Conservation (phyloP, 2,113 vertebrate species). For the Tenebrosternarchus preto region DNA sequence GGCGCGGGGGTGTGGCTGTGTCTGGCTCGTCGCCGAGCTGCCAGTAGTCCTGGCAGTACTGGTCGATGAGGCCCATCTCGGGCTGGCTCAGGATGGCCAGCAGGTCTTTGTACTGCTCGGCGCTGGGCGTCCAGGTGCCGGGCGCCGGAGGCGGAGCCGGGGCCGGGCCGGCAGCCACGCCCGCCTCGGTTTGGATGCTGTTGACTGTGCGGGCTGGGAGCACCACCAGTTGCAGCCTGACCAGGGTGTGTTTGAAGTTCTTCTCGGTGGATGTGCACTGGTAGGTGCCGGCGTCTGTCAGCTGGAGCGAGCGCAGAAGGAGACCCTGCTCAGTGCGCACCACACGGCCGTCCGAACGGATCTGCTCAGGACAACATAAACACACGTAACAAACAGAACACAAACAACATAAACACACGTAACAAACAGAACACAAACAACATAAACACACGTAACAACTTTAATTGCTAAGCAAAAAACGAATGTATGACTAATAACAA, state of each 20-base stretch:
- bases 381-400: not conserved
- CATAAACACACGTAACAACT: not conserved
- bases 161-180: conserved; percentile 62
- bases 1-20: conserved; percentile 66
- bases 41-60: conserved; percentile 99
- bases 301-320: conserved; percentile 89
- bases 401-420: not conserved
- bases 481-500: too few species aligned
- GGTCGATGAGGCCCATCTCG: conserved; percentile 96
- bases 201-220: conserved; percentile 87
- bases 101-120: conserved; percentile 89
- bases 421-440: not conserved
- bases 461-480: too few species aligned
- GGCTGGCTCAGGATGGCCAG: conserved; percentile 95
- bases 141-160: conserved; percentile 64
- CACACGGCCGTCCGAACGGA: conserved; percentile 89
- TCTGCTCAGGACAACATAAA: conserved; percentile 70
- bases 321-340: conserved; percentile 92
- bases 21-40: conserved; percentile 77
- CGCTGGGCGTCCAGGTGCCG: conserved; percentile 77
- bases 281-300: conserved; percentile 86
- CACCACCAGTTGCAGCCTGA: conserved; percentile 89
- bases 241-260: conserved; percentile 95
- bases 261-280: conserved; percentile 97
- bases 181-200: conserved; percentile 82